These are phyloP conservation scores for Botia kubotai DNA, from an alignment of 2,797 vertebrate genomes.

Conservation along the genomic window DNA sequence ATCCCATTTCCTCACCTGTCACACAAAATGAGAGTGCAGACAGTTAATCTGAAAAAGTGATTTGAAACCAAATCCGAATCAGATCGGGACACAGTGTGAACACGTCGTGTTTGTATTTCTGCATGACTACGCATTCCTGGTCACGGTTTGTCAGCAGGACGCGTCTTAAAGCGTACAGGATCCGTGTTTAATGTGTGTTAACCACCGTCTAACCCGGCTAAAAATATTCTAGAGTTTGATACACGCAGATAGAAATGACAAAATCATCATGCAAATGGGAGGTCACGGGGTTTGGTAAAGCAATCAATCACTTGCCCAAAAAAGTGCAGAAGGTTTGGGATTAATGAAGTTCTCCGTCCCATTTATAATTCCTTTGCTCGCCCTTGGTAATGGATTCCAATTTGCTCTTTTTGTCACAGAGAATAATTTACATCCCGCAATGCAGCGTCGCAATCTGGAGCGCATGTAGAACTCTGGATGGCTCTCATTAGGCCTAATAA, in stretches of 20 bases:
- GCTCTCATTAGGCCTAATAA: conserved; percentile 52
- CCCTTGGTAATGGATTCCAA: conserved; percentile 57
- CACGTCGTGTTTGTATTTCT: neutral
- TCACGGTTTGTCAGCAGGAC: no score
- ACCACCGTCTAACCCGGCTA: neutral
- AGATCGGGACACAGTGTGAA: neutral
- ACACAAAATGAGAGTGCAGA: neutral
- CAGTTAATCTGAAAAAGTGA: neutral
- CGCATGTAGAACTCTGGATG: conserved; percentile 35
- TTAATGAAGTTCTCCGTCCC: conserved; percentile 47
- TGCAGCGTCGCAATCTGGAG: conserved; percentile 42
- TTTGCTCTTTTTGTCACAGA: conserved; percentile 53
- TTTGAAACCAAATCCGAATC: neutral
- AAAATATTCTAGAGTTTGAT: conserved; percentile 1
- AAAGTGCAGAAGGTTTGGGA: conserved; percentile 26
- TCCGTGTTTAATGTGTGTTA: neutral
- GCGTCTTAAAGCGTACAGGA: neutral
- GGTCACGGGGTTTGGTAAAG: conserved; percentile 25
- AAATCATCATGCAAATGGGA: conserved; percentile 13
- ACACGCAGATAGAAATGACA: neutral
- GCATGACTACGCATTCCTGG: neutral
- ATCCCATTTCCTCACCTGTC: neutral
- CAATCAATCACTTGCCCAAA: conserved; percentile 37
- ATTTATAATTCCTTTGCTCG: conserved; percentile 56
- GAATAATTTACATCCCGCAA: conserved; percentile 56